Evolutionary conservation across 1,140 invertebrate genomes (phyloP).

Genomic region (Caenorhabditis inopinata): DNA sequence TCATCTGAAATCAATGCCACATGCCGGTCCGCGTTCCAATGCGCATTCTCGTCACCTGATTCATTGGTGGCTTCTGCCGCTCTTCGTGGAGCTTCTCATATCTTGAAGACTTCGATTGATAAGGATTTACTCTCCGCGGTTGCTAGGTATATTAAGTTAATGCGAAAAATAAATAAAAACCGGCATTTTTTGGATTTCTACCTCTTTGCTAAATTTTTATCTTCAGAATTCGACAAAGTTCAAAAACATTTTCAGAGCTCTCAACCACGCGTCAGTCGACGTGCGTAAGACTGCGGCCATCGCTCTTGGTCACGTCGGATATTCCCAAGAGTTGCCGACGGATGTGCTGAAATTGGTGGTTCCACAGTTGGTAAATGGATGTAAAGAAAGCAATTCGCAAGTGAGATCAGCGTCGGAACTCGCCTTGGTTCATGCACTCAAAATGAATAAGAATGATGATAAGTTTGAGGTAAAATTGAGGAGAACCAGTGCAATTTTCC

Average conservation of each 20-base stretch:
- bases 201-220: too few species aligned
- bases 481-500: too few species aligned
- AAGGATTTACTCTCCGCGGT: not conserved
- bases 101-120: not conserved
- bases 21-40: not conserved
- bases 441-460: not conserved
- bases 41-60: slow-evolving; percentile 4
- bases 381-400: slow-evolving; percentile 35
- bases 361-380: slow-evolving; percentile 38
- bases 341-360: slow-evolving; percentile 36
- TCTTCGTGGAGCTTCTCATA: not conserved
- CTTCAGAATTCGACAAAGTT: too few species aligned
- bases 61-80: not conserved
- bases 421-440: slow-evolving; percentile 16
- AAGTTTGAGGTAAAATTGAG: slow-evolving; percentile 6
- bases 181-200: too few species aligned
- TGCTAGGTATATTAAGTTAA: not conserved
- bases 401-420: slow-evolving; percentile 16
- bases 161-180: not conserved
- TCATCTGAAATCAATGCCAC: not conserved
- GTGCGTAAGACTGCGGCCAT: slow-evolving; percentile 25
- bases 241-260: not conserved
- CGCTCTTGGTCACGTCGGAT: not conserved
- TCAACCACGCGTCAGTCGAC: slow-evolving; percentile 29
- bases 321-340: not conserved